Conservation (phyloP, 2,888 invertebrate species). For the Cybosia mesomella region DNA sequence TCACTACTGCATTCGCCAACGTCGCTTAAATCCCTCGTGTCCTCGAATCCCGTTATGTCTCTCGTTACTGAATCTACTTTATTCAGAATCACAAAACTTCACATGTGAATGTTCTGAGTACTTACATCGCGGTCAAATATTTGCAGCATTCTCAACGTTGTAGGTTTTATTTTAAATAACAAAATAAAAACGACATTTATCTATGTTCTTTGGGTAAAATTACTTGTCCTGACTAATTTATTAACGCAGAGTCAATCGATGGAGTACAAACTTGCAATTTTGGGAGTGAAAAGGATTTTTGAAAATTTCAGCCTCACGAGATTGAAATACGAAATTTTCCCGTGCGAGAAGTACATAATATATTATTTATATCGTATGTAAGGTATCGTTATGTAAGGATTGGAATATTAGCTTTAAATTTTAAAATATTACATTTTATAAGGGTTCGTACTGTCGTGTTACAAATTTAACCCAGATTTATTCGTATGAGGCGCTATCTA, state of each 20-base stretch:
- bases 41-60: conserved; percentile 74
- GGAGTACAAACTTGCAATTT: background rate
- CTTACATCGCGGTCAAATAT: conserved; percentile 52
- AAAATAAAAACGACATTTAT: conserved; percentile 45
- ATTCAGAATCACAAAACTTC: conserved; percentile 59
- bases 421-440: conserved; percentile 23
- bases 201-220: conserved; percentile 12
- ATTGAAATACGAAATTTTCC: background rate
- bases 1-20: conserved; percentile 74
- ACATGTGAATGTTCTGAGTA: conserved; percentile 55
- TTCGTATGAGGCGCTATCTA: conserved; percentile 59
- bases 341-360: too few species aligned
- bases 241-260: background rate
- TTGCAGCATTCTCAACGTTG: conserved; percentile 52
- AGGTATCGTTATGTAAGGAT: too few species aligned
- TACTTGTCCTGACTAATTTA: background rate
- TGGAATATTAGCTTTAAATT: background rate
- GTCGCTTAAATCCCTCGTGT: conserved; percentile 65
- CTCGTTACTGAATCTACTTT: conserved; percentile 71
- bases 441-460: conserved; percentile 39
- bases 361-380: too few species aligned
- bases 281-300: background rate
- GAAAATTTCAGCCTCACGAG: background rate
- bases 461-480: conserved; percentile 59
- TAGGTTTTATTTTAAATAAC: conserved; percentile 31